Conservation (phyloP, 1,140 invertebrate genomes). For the Heliothis subflexa region DNA sequence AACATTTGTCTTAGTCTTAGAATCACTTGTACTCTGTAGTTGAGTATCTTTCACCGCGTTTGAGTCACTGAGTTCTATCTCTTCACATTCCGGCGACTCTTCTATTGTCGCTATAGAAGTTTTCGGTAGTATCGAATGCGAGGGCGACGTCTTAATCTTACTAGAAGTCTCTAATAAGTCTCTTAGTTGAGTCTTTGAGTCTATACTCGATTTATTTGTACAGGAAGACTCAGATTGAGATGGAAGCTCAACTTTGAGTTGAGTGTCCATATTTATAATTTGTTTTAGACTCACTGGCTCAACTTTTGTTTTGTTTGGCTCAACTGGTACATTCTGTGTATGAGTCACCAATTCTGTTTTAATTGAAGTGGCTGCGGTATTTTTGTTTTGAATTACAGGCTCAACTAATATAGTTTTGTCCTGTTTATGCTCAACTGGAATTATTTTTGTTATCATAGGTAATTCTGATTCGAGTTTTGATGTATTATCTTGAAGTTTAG, state of each 20-base stretch:
- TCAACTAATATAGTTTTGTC: not conserved
- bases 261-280: not conserved
- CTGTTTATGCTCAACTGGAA: not conserved
- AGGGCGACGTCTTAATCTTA: conserved; percentile 3
- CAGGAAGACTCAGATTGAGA: no score
- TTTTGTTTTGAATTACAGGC: not conserved
- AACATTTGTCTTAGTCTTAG: not conserved
- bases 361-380: not conserved
- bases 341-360: not conserved
- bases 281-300: conserved; percentile 2
- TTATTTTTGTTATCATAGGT: not conserved
- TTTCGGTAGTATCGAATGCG: conserved; percentile 1
- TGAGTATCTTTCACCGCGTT: not conserved
- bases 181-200: not conserved
- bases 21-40: conserved; percentile 9
- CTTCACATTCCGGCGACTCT: conserved; percentile 6
- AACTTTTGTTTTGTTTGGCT: not conserved
- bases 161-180: not conserved
- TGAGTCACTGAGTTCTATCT: not conserved
- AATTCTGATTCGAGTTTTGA: not conserved
- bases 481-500: not conserved
- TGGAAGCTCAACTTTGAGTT: conserved; percentile 3
- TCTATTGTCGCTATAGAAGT: conserved; percentile 5
- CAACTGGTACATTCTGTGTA: not conserved
- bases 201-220: not conserved